Evolutionary conservation across 1,140 invertebrate species (phyloP).

Genomic region (Oncopeltus fasciatus): DNA sequence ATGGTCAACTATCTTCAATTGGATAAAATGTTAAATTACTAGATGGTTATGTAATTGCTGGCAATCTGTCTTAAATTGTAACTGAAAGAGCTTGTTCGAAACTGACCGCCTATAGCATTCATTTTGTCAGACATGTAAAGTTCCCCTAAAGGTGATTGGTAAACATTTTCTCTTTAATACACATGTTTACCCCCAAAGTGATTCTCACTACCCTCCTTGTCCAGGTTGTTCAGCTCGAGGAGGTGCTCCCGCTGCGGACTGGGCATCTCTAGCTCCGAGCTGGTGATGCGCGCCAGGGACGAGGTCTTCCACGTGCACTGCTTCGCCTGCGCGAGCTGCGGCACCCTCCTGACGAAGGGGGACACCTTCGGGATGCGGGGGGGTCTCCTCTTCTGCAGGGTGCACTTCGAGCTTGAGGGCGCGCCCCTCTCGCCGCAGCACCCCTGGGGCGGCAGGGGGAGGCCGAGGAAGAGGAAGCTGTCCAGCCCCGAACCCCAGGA

Average conservation of each 20-base stretch:
- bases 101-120: too few species aligned
- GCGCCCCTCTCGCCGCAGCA: conserved; percentile 39
- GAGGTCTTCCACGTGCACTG: conserved; percentile 81
- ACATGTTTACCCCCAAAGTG: too few species aligned
- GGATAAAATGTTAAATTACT: too few species aligned
- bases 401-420: conserved; percentile 44
- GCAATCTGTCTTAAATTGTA: too few species aligned
- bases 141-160: too few species aligned
- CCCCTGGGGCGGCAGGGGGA: conserved; percentile 50
- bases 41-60: too few species aligned
- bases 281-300: conserved; percentile 80
- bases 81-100: too few species aligned
- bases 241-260: conserved; percentile 70
- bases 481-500: conserved; percentile 33
- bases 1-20: too few species aligned
- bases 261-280: conserved; percentile 72
- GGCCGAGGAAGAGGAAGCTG: conserved; percentile 67
- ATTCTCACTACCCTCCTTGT: too few species aligned
- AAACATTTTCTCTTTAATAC: too few species aligned
- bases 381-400: conserved; percentile 35
- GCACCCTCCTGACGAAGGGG: conserved; percentile 57
- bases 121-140: too few species aligned
- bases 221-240: conserved; percentile 61
- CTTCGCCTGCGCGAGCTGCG: conserved; percentile 78
- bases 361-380: conserved; percentile 76